Evolutionary conservation across 2,113 vertebrate species (phyloP).

Genomic region (Carollia perspicillata): DNA sequence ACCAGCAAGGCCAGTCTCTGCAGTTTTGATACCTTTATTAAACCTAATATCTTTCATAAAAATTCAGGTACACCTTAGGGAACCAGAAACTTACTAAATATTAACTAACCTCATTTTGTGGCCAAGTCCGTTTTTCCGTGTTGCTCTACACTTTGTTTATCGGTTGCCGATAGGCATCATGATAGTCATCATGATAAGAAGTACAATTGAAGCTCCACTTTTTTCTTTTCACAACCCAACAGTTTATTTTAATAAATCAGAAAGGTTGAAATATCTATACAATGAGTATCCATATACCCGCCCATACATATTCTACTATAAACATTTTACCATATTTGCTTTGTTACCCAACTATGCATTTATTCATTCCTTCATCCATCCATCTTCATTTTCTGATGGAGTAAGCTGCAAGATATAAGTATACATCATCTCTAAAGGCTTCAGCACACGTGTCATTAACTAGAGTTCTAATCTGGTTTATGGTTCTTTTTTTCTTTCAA

Average conservation of each 20-base stretch:
- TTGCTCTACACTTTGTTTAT: background rate
- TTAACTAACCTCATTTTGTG: background rate
- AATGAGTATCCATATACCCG: background rate
- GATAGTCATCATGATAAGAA: background rate
- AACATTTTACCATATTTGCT: background rate
- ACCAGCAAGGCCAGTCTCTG: background rate
- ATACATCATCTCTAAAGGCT: background rate
- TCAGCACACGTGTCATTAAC: background rate
- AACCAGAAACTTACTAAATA: background rate
- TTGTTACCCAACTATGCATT: background rate
- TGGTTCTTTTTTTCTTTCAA: background rate
- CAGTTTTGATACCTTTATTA: conserved; percentile 5
- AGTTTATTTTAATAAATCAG: background rate
- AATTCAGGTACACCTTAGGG: background rate
- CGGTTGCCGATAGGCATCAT: background rate
- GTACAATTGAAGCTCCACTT: background rate
- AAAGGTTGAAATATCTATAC: background rate
- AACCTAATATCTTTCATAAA: background rate
- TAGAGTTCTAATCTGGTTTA: background rate
- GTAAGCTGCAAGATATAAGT: background rate
- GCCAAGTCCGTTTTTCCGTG: background rate
- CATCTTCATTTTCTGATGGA: background rate
- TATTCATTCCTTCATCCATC: background rate
- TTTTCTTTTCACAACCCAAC: background rate
- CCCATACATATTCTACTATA: background rate